Evolutionary conservation across 2,113 vertebrate species (phyloP).

Genomic region (Gobiocypris rarus): DNA sequence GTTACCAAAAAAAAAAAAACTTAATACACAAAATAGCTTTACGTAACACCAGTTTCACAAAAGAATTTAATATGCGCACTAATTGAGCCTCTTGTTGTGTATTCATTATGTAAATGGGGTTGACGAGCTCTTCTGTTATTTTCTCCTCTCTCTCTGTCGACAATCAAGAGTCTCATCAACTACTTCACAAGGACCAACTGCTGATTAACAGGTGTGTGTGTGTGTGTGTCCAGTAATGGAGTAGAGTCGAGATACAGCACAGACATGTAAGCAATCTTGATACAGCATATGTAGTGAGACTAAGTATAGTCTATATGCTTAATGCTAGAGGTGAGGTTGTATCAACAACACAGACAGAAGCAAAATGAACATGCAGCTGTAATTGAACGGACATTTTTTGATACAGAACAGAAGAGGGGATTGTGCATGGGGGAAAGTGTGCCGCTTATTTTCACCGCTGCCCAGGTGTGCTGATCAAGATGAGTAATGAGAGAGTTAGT

Average conservation of each 20-base stretch:
- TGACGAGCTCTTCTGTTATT: conserved; percentile 38
- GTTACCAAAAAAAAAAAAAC: not conserved
- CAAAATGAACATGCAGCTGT: conserved; percentile 16
- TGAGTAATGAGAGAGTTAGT: conserved; percentile 61
- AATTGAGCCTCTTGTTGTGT: conserved; percentile 43
- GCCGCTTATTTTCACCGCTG: conserved; percentile 57
- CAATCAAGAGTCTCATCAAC: conserved; percentile 49
- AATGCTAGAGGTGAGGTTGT: conserved; percentile 16
- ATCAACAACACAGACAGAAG: conserved; percentile 34
- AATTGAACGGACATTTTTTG: conserved; percentile 18
- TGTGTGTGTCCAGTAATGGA: conserved; percentile 5
- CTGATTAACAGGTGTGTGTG: conserved; percentile 54
- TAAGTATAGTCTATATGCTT: not conserved
- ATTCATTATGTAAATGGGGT: conserved; percentile 50
- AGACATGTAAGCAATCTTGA: conserved; percentile 8
- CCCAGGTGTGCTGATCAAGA: conserved; percentile 60
- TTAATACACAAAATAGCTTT: not conserved
- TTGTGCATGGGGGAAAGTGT: conserved; percentile 42
- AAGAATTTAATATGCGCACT: conserved; percentile 19
- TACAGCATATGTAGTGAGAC: not conserved
- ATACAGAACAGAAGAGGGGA: conserved; percentile 13
- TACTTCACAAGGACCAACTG: conserved; percentile 47
- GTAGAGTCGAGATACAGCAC: not conserved
- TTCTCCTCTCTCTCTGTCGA: conserved; percentile 4
- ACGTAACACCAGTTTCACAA: not conserved